Conservation (phyloP, 2,113 vertebrate species). For the Corythoichthys intestinalis region DNA sequence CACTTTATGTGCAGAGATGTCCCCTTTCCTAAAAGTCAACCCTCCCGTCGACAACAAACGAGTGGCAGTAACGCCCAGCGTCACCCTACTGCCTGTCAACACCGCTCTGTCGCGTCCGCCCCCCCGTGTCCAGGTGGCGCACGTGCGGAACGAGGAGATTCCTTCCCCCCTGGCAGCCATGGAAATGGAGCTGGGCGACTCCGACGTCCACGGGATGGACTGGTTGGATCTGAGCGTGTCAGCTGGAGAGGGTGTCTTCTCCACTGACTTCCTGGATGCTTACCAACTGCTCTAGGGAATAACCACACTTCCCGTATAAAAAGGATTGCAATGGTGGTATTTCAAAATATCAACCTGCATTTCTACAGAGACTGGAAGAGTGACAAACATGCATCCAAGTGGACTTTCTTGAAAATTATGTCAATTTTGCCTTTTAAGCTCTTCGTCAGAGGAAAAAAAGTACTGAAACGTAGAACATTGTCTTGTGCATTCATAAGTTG, state of each 20-base stretch:
- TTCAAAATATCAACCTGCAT: neutral
- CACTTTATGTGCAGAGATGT: constrained; percentile 78
- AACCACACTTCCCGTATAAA: constrained; percentile 7
- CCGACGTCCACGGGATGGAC: constrained; percentile 89
- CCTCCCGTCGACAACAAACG: constrained; percentile 82
- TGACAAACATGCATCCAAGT: neutral
- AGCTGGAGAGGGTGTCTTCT: constrained; percentile 51
- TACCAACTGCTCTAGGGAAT: constrained; percentile 77
- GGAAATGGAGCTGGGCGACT: constrained; percentile 84
- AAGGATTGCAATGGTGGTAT: constrained; percentile 3
- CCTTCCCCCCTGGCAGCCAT: constrained; percentile 80
- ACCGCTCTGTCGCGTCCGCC: constrained; percentile 88
- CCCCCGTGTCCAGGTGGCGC: constrained; percentile 86
- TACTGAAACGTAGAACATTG: neutral
- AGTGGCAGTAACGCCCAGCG: constrained; percentile 88
- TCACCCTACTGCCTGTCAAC: constrained; percentile 91
- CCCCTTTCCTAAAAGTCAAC: constrained; percentile 86
- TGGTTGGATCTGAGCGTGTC: constrained; percentile 91
- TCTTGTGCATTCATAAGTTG: too few species aligned
- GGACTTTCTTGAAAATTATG: neutral
- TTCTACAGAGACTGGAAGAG: neutral
- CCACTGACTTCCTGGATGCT: constrained; percentile 86
- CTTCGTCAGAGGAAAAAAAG: neutral
- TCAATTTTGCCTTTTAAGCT: neutral
- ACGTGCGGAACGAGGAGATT: constrained; percentile 65